These are phyloP conservation scores for Bombus fervidus DNA, from an alignment of 1,140 invertebrate species.

Conservation along the genomic window DNA sequence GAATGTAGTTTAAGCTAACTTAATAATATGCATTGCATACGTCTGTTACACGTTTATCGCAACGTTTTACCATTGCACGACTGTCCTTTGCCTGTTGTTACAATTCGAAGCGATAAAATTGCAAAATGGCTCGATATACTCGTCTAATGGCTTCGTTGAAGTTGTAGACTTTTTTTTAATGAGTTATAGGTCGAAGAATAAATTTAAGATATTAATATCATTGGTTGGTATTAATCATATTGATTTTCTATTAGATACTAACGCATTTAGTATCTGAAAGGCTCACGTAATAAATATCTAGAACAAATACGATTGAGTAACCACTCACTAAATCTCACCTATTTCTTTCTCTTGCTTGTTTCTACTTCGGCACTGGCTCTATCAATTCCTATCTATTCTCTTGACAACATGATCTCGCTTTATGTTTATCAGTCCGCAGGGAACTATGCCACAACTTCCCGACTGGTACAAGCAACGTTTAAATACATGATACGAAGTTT, in stretches of 20 bases:
- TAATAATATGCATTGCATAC: not conserved
- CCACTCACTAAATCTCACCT: too few species aligned
- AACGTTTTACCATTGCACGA: not conserved
- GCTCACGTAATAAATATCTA: too few species aligned
- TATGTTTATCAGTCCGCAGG: conserved; percentile 39
- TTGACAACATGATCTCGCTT: not conserved
- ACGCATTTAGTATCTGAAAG: too few species aligned
- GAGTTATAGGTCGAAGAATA: too few species aligned
- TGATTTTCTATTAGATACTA: not conserved
- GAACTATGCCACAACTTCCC: conserved; percentile 14
- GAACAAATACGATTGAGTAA: too few species aligned
- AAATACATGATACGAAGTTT: conserved; percentile 40
- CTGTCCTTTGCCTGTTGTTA: not conserved
- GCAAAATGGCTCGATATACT: too few species aligned
- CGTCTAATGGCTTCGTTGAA: not conserved
- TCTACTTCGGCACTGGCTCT: not conserved
- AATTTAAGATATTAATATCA: not conserved
- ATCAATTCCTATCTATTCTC: not conserved
- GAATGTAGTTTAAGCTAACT: not conserved
- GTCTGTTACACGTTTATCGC: not conserved
- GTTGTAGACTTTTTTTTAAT: not conserved
- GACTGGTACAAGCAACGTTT: conserved; percentile 30
- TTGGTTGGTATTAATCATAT: not conserved
- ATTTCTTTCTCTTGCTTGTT: not conserved
- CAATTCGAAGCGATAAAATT: not conserved